phyloP scores from a whole-genome alignment of 2,797 vertebrate genomes.

The Poeciliopsis infans region DNA sequence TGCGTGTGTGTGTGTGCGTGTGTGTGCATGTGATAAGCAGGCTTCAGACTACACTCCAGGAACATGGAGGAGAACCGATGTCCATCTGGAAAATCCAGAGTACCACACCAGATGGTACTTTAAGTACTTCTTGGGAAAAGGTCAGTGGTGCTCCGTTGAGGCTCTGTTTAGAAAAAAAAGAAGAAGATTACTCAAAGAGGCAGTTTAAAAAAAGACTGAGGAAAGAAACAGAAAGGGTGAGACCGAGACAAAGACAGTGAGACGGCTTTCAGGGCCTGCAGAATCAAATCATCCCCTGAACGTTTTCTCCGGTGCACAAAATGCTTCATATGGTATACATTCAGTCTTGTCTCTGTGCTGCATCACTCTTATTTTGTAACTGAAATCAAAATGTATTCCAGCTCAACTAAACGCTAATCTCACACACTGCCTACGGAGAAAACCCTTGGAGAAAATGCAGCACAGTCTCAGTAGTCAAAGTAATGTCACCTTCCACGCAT shows the following conservation, averaged over 20 bases:
- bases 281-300: conserved; percentile 23
- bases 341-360: conserved; percentile 35
- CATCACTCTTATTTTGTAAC: conserved; percentile 32
- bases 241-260: neutral
- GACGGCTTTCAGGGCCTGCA: conserved; percentile 10
- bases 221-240: neutral
- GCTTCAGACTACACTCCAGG: conserved; percentile 86
- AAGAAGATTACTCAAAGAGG: conserved; percentile 17
- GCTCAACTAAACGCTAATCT: conserved; percentile 43
- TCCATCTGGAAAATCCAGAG: conserved; percentile 98
- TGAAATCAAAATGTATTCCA: conserved; percentile 38
- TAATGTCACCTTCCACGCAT: neutral
- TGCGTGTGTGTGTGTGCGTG: conserved; percentile 17
- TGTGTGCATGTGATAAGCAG: conserved; percentile 73
- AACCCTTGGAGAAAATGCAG: conserved; percentile 14
- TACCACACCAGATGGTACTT: conserved; percentile 99
- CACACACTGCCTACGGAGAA: conserved; percentile 18
- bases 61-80: conserved; percentile 96
- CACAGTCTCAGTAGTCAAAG: conserved; percentile 17
- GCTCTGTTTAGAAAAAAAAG: conserved; percentile 17
- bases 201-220: conserved; percentile 18
- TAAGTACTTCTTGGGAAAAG: conserved; percentile 99
- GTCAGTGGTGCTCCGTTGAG: conserved; percentile 73
- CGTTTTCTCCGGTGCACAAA: conserved; percentile 18
- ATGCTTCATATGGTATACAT: conserved; percentile 28